phyloP scores from a whole-genome alignment of 2,113 vertebrate species.

The Sinocyclocheilus anophthalmus region DNA sequence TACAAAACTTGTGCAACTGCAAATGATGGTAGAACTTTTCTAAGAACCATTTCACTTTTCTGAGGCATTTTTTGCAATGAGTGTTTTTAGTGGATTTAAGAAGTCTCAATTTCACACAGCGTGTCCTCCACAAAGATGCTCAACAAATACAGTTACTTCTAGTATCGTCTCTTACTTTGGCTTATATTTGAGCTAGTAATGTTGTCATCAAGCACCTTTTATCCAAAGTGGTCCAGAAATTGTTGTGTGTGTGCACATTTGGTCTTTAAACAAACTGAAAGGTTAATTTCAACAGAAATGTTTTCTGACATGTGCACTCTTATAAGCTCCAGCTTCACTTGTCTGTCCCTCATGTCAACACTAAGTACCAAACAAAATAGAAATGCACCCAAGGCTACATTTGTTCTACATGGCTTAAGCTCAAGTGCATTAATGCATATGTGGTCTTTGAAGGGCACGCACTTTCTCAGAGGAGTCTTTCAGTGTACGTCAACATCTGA shows the following conservation, averaged over 20 bases:
- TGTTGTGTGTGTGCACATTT: no score
- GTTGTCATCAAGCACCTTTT: background rate
- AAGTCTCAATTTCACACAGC: no score
- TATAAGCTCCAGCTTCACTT: background rate
- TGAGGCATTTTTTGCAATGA: background rate
- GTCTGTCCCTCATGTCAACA: background rate
- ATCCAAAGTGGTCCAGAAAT: background rate
- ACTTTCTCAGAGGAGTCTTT: background rate
- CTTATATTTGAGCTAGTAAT: background rate
- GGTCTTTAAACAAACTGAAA: no score
- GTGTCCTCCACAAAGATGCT: no score
- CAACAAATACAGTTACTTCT: no score
- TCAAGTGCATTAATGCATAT: background rate
- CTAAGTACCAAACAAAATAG: background rate
- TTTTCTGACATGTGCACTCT: background rate
- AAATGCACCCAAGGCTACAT: conserved; percentile 4
- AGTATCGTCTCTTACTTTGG: no score
- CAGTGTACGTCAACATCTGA: conserved; percentile 18
- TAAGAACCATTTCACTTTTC: background rate
- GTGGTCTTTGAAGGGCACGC: conserved; percentile 9
- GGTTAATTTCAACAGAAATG: background rate
- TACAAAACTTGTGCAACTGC: no score
- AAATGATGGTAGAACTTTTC: no score
- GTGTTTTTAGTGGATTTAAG: no score
- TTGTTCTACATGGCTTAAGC: conserved; percentile 4